Percentiles rank a stretch among this genome's conserved stretches.
These are phyloP conservation scores for Drosophila siamana DNA, from an alignment of 2,888 invertebrate species.

Conservation along the genomic window DNA sequence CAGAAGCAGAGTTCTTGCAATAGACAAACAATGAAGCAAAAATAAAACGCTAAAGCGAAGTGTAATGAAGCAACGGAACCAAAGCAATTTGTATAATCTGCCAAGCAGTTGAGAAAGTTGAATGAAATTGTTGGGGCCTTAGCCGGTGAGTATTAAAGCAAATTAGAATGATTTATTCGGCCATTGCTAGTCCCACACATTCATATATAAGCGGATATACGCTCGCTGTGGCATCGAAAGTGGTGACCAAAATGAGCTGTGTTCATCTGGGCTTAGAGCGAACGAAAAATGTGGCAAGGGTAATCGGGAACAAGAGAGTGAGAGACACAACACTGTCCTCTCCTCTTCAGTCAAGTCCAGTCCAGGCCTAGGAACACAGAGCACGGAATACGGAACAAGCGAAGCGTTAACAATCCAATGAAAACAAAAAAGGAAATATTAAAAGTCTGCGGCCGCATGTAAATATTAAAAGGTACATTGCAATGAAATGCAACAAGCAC, in stretches of 20 bases:
- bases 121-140: conserved; percentile 20
- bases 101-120: conserved; percentile 5
- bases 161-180: too few species aligned
- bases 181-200: too few species aligned
- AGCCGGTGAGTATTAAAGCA: too few species aligned
- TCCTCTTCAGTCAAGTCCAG: too few species aligned
- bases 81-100: conserved; percentile 67
- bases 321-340: too few species aligned
- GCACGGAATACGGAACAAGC: conserved; percentile 35
- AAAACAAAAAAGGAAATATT: conserved; percentile 36
- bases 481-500: conserved; percentile 27
- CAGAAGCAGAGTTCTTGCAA: conserved; percentile 29
- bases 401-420: conserved; percentile 65
- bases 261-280: not conserved
- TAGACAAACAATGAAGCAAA: conserved; percentile 72
- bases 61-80: conserved; percentile 65
- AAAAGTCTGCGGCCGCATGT: conserved; percentile 40
- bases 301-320: too few species aligned
- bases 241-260: conserved; percentile 30
- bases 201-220: conserved; percentile 44
- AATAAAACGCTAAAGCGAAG: conserved; percentile 60
- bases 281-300: too few species aligned
- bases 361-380: not conserved
- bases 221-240: conserved; percentile 51
- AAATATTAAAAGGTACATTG: conserved; percentile 61